phyloP scores from a whole-genome alignment of 2,113 vertebrate species.

The Trachemys scripta region DNA sequence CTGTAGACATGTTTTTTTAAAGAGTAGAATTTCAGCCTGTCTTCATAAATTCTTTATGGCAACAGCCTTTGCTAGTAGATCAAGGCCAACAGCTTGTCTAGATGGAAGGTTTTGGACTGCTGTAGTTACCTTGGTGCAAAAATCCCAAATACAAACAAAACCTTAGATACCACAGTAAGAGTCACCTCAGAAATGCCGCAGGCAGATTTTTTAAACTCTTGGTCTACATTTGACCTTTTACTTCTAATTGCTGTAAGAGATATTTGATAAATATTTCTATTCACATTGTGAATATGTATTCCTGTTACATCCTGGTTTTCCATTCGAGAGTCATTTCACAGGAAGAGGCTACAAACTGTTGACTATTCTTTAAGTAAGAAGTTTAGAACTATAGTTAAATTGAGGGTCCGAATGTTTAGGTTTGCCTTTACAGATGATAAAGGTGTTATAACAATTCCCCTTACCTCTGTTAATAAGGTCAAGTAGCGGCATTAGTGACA shows the following conservation, averaged over 20 bases:
- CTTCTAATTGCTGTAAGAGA: neutral
- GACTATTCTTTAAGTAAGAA: neutral
- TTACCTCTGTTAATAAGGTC: neutral
- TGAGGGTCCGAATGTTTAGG: neutral
- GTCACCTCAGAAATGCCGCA: fast-evolving
- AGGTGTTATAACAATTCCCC: neutral
- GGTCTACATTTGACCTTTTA: neutral
- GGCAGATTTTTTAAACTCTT: neutral
- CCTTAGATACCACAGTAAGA: fast-evolving
- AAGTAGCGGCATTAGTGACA: neutral
- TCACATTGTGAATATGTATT: neutral
- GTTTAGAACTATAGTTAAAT: neutral
- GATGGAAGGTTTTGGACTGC: neutral
- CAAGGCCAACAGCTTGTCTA: neutral
- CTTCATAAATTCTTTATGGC: neutral
- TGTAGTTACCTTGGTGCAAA: neutral
- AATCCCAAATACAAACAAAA: fast-evolving
- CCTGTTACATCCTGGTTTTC: neutral
- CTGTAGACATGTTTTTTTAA: too few relatives aligned
- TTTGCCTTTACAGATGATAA: neutral
- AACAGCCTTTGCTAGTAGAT: neutral
- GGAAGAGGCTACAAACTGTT: neutral
- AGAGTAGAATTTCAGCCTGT: neutral
- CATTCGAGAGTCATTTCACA: neutral
- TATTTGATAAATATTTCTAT: neutral